Evolutionary conservation across 1,140 invertebrate genomes (phyloP).

Genomic region (Lithobius niger): DNA sequence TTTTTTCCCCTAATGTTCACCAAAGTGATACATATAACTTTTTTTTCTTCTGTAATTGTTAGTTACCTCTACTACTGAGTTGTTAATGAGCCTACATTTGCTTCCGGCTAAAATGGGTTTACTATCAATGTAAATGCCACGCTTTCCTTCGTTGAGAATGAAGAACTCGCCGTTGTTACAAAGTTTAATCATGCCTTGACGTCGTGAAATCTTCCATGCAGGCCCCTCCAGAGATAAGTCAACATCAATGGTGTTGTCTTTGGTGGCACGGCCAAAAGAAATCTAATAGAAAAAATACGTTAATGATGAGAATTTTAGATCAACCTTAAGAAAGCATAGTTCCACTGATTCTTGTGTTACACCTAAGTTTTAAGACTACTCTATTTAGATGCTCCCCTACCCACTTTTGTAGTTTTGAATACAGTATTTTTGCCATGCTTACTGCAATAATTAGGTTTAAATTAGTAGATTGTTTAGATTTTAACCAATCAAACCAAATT

Average conservation of each 20-base stretch:
- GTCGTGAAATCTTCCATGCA: slow-evolving; percentile 58
- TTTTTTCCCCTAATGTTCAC: too few relatives aligned
- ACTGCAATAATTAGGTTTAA: too few relatives aligned
- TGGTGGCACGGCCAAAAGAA: slow-evolving; percentile 75
- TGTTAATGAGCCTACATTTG: slow-evolving; percentile 77
- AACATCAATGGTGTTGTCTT: slow-evolving; percentile 82
- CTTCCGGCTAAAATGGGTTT: slow-evolving; percentile 70
- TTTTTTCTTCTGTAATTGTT: background rate
- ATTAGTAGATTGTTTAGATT: too few relatives aligned
- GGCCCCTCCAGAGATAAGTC: slow-evolving; percentile 83
- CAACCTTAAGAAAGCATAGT: too few relatives aligned
- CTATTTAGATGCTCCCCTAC: too few relatives aligned
- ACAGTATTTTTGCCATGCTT: too few relatives aligned
- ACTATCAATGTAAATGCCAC: slow-evolving; percentile 87
- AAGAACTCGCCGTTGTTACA: slow-evolving; percentile 88
- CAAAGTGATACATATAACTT: background rate
- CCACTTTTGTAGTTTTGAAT: too few relatives aligned
- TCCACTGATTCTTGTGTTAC: too few relatives aligned
- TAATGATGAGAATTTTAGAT: slow-evolving; percentile 6
- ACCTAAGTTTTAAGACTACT: background rate
- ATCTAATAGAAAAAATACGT: slow-evolving; percentile 42
- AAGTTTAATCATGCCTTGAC: slow-evolving; percentile 78
- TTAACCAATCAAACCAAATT: too few relatives aligned
- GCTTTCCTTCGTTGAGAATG: slow-evolving; percentile 85
- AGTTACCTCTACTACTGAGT: slow-evolving; percentile 81